phyloP scores from a whole-genome alignment of 2,888 invertebrate species.

The Hypena proboscidalis region DNA sequence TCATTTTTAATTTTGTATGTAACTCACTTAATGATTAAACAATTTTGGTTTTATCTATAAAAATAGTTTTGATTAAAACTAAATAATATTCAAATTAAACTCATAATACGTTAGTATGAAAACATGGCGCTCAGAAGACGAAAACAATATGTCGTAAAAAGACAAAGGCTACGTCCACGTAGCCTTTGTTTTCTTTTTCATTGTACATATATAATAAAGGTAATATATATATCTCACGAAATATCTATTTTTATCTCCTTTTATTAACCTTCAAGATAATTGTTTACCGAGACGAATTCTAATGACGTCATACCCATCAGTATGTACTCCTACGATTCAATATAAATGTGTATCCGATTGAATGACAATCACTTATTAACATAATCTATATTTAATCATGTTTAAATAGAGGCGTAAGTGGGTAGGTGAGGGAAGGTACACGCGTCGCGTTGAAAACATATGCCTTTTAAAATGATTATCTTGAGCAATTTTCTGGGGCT shows the following conservation, averaged over 20 bases:
- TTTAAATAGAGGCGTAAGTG: slow-evolving; percentile 26
- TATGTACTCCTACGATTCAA: slow-evolving; percentile 15
- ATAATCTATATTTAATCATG: slow-evolving; percentile 26
- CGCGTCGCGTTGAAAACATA: slow-evolving; percentile 25
- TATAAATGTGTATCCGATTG: slow-evolving; percentile 23
- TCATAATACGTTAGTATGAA: too few species aligned
- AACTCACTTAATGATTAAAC: too few species aligned
- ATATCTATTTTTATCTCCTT: background rate
- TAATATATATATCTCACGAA: background rate
- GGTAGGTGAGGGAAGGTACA: slow-evolving; percentile 11
- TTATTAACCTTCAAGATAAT: slow-evolving; percentile 1
- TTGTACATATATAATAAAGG: too few species aligned
- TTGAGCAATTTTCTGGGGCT: too few species aligned
- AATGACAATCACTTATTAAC: slow-evolving; percentile 36
- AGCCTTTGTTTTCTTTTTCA: too few species aligned
- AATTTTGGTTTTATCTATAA: too few species aligned
- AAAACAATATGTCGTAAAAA: too few species aligned
- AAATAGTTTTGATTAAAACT: too few species aligned
- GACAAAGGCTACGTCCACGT: too few species aligned
- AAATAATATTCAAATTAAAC: too few species aligned
- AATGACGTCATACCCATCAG: slow-evolving; percentile 10
- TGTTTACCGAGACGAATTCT: slow-evolving; percentile 4
- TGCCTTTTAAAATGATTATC: slow-evolving; percentile 2
- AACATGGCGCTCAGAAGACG: too few species aligned
- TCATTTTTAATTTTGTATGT: too few species aligned